These are phyloP conservation scores for Palythoa caribaeorum DNA, from an alignment of 92 coral and sea anemone species.

Conservation along the genomic window DNA sequence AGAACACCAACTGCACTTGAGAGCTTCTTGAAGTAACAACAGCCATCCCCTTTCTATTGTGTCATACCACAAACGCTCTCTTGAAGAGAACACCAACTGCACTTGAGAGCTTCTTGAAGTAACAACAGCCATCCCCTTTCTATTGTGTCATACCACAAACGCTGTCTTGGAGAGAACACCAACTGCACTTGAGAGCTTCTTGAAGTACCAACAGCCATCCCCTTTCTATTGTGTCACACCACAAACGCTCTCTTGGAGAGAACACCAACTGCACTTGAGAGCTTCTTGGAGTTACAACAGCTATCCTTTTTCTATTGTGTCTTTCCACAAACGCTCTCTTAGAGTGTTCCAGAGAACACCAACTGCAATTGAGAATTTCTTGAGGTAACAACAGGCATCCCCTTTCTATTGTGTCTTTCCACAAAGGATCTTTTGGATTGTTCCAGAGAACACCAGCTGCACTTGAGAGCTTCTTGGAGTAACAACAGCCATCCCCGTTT, in stretches of 20 bases:
- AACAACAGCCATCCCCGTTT: not conserved
- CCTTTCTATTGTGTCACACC: not conserved
- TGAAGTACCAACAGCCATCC: conserved; percentile 48
- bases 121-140: not conserved
- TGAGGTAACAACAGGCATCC: too few species aligned
- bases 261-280: conserved; percentile 92
- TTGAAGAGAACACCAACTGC: conserved; percentile 89
- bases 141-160: not conserved
- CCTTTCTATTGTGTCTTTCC: not conserved
- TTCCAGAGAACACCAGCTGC: conserved; percentile 91
- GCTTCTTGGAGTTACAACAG: conserved; percentile 70
- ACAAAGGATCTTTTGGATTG: too few species aligned
- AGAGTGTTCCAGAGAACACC: not conserved
- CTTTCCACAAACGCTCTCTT: not conserved
- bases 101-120: conserved; percentile 86
- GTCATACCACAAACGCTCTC: not conserved
- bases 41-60: not conserved
- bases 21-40: conserved; percentile 75
- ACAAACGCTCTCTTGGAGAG: conserved; percentile 50
- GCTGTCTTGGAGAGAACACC: conserved; percentile 76
- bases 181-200: conserved; percentile 90
- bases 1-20: conserved; percentile 95
- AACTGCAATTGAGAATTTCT: too few species aligned
- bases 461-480: conserved; percentile 85
- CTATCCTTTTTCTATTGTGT: not conserved